Base-by-base conservation (phyloP, 2,113 vertebrate species). In the Xenopus tropicalis region DNA sequence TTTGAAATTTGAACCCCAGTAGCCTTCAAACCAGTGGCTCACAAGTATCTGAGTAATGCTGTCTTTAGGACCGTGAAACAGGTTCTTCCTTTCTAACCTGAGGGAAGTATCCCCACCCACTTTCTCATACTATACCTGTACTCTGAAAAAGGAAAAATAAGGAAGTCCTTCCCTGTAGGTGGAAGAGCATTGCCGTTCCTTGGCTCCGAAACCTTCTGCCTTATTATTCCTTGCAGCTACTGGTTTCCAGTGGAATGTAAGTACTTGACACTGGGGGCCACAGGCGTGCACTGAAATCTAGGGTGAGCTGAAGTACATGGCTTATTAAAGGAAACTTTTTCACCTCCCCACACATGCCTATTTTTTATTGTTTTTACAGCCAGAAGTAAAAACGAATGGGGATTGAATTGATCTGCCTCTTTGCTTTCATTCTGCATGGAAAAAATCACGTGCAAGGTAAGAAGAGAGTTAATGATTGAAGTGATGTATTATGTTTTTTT, bases 321-420 rank as follows among this genome's bases (percentile, higher is more conserved):
- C n/a, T n/a, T n/a, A n/a, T n/a, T n/a, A n/a, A n/a, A n/a, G n/a
- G n/a, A n/a, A n/a, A n/a, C 29, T 37, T 37, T 37, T 37, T 37
- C 29, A 37, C n/a, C n/a, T n/a, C n/a, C n/a, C n/a, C 29, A 37
- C 29, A 37, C 29, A 29, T 17, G 43, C 37, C 11, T 44, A 19
- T 16, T 61, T 13, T 74, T 19, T 43, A 69, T 72, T 85, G 72
- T 85, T 84, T 85, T 77, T 51, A 62, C 90, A 92, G 81, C 81
- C 86, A 82, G 89, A 94, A 90, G 89, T 92, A 83, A 93, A 92
- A 92, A 91, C 94, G 92, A 92, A 99, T 99, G 96, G 96, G 94
- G 94, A 91, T 93, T 91, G 86, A 93, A 87, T 89, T 94, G 85
- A 86, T 96, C 79, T 93, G 87, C 88, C 90, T 97, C 82, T 83